Evolutionary conservation across 2,113 vertebrate genomes (phyloP).

Genomic region (Embiotoca jacksoni): DNA sequence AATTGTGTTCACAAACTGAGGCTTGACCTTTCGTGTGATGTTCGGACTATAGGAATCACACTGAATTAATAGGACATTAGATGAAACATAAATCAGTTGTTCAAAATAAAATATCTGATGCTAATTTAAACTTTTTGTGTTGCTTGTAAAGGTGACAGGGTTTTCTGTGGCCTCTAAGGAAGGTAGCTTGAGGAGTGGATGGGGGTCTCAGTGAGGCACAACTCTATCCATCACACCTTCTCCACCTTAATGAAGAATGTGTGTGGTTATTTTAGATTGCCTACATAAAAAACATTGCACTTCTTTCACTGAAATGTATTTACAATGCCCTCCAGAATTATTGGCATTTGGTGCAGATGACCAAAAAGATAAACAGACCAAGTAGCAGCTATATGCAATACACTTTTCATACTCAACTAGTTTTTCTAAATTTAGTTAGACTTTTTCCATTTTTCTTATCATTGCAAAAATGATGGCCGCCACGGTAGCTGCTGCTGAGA

Average conservation of each 20-base stretch:
- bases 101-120: constrained; percentile 24
- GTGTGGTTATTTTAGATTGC: constrained; percentile 37
- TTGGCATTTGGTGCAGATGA: constrained; percentile 64
- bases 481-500: constrained; percentile 13
- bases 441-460: background rate
- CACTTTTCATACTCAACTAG: constrained; percentile 3
- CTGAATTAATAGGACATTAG: constrained; percentile 31
- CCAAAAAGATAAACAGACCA: constrained; percentile 46
- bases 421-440: background rate
- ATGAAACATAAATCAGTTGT: constrained; percentile 18
- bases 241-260: constrained; percentile 32
- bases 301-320: constrained; percentile 55
- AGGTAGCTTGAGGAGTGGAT: constrained; percentile 13
- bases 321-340: constrained; percentile 51
- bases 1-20: background rate
- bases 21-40: constrained; percentile 20
- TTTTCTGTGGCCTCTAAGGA: constrained; percentile 22
- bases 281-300: constrained; percentile 44
- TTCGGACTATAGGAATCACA: constrained; percentile 38
- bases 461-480: constrained; percentile 11
- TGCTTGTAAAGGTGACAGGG: constrained; percentile 19
- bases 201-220: constrained; percentile 34
- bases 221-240: constrained; percentile 20
- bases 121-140: constrained; percentile 24
- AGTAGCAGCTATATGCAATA: constrained; percentile 44